phyloP scores from a whole-genome alignment of 1,140 invertebrate genomes.

The Microvelia longipes region DNA sequence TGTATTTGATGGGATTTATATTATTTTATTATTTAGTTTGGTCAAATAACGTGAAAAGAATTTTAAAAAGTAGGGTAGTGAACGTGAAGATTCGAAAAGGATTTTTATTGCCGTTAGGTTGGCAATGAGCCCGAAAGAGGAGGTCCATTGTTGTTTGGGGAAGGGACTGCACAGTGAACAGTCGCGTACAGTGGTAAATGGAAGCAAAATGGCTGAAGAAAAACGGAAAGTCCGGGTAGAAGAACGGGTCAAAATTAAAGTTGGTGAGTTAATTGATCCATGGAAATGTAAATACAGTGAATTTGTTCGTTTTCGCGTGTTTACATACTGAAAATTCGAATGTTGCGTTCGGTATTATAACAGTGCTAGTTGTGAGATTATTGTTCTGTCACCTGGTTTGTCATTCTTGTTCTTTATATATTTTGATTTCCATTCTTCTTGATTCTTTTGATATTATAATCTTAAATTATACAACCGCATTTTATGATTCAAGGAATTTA shows the following conservation, averaged over 20 bases:
- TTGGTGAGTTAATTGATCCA: slow-evolving; percentile 43
- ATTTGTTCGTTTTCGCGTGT: slow-evolving; percentile 8
- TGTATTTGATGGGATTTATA: background rate
- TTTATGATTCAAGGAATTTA: too few relatives aligned
- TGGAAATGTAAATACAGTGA: slow-evolving; percentile 13
- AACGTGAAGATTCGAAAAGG: background rate
- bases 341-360: slow-evolving; percentile 1
- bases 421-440: background rate
- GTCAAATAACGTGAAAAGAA: background rate
- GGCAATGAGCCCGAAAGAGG: background rate
- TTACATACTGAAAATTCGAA: background rate
- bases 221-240: slow-evolving; percentile 68
- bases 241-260: slow-evolving; percentile 74
- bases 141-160: background rate
- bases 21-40: background rate
- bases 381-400: slow-evolving; percentile 24
- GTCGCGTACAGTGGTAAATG: slow-evolving; percentile 2
- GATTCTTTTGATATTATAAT: too few relatives aligned
- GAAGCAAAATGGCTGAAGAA: slow-evolving; percentile 60
- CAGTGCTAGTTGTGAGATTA: slow-evolving; percentile 8
- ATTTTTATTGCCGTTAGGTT: background rate
- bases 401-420: slow-evolving; percentile 24
- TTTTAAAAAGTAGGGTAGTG: background rate
- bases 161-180: background rate
- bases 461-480: too few relatives aligned